These are phyloP conservation scores for Scaptomyza parva DNA, from an alignment of 2,888 invertebrate species.

Conservation along the genomic window DNA sequence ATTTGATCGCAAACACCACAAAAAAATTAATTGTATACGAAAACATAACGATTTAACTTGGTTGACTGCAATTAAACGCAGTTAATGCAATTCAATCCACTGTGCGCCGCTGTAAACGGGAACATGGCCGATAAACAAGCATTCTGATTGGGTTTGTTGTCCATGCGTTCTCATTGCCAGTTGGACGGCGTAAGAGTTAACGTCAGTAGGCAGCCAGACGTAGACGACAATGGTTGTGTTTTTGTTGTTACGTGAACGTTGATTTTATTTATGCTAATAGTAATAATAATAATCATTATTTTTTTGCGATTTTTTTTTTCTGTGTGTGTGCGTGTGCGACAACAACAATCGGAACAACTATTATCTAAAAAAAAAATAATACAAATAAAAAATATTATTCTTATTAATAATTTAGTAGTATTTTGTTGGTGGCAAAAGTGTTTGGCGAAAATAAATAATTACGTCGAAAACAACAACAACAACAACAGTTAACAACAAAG, in stretches of 20 bases:
- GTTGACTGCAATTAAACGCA: neutral
- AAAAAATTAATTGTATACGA: neutral
- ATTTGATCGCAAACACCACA: neutral
- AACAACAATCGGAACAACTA: slow-evolving; percentile 45
- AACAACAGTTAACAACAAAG: slow-evolving; percentile 22
- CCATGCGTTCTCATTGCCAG: slow-evolving; percentile 64
- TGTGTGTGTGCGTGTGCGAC: slow-evolving; percentile 40
- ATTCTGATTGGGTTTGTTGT: slow-evolving; percentile 61
- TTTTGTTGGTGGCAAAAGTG: slow-evolving; percentile 30
- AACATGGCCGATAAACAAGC: slow-evolving; percentile 60
- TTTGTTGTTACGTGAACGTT: slow-evolving; percentile 78
- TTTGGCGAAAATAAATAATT: slow-evolving; percentile 37
- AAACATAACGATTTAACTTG: neutral
- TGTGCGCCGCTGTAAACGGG: slow-evolving; percentile 54
- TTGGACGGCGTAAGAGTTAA: slow-evolving; percentile 61
- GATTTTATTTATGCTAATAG: slow-evolving; percentile 55
- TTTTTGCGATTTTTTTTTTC: slow-evolving; percentile 56
- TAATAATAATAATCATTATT: slow-evolving; percentile 33
- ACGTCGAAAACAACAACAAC: slow-evolving; percentile 17
- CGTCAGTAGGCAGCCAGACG: slow-evolving; percentile 79
- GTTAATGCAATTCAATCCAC: slow-evolving; percentile 21
- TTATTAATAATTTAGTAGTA: slow-evolving; percentile 10
- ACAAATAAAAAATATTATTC: slow-evolving; percentile 4
- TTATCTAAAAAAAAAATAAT: slow-evolving; percentile 6
- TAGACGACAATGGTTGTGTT: slow-evolving; percentile 82